phyloP scores from a whole-genome alignment of 2,888 invertebrate genomes.

The Andrena flavipes region DNA sequence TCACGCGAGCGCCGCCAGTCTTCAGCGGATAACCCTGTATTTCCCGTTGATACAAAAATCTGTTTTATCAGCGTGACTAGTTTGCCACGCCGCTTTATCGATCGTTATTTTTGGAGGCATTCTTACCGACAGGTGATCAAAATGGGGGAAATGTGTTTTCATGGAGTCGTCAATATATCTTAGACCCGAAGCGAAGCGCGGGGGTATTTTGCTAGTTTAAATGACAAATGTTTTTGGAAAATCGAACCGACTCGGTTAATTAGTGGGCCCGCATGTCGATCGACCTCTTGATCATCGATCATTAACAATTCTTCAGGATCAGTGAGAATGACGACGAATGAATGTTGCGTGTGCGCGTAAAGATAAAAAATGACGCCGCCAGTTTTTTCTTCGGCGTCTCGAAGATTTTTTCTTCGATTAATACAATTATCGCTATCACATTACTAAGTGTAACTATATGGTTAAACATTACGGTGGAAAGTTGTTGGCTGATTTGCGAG shows the following conservation, averaged over 20 bases:
- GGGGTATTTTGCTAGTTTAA: too few species aligned
- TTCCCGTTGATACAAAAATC: background rate
- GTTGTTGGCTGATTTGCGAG: constrained; percentile 56
- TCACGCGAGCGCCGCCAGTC: too few species aligned
- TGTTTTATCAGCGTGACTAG: background rate
- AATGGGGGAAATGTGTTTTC: too few species aligned
- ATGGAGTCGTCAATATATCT: too few species aligned
- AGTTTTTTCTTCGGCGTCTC: constrained; percentile 77
- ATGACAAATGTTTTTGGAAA: background rate
- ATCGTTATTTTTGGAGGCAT: background rate
- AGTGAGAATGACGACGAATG: constrained; percentile 19
- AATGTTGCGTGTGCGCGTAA: constrained; percentile 19
- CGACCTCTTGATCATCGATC: constrained; percentile 36
- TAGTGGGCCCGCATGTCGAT: constrained; percentile 43
- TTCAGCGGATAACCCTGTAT: too few species aligned
- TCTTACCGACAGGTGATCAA: background rate
- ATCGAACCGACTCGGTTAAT: background rate
- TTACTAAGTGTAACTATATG: constrained; percentile 81
- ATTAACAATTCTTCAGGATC: constrained; percentile 34
- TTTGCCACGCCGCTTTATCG: background rate
- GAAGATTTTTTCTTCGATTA: constrained; percentile 81
- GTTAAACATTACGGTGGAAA: constrained; percentile 64
- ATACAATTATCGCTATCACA: constrained; percentile 79
- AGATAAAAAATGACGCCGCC: constrained; percentile 69
- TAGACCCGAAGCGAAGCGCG: too few species aligned